A percentile compares a stretch with the other conserved stretches of the same genome.
Conservation (phyloP, 2,888 invertebrate genomes). For the Octodonta nipae region DNA sequence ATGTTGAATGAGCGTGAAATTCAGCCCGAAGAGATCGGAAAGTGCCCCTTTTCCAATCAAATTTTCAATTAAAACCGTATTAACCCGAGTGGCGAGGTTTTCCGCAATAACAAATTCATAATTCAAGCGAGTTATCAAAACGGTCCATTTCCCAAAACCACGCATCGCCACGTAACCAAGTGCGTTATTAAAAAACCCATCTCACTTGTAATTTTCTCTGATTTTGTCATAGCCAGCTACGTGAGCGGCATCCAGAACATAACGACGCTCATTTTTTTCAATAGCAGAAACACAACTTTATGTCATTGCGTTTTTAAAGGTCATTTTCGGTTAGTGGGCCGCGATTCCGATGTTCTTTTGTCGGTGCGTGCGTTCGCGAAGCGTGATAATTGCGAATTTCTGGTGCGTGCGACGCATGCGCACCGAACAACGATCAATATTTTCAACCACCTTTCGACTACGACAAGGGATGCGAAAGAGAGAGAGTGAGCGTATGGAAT, state of each 20-base stretch:
- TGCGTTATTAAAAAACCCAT: too few species aligned
- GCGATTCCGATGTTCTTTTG: slow-evolving; percentile 2
- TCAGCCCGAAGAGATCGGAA: too few species aligned
- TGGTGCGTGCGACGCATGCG: slow-evolving; percentile 23
- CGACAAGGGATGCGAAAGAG: slow-evolving; percentile 13
- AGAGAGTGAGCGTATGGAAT: neutral
- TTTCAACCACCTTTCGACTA: slow-evolving; percentile 19
- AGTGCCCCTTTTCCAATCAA: slow-evolving; percentile 10
- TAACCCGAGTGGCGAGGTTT: slow-evolving; percentile 9
- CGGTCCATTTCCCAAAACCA: too few species aligned
- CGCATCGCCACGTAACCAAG: too few species aligned
- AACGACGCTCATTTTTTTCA: slow-evolving; percentile 2
- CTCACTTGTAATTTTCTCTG: slow-evolving; percentile 36
- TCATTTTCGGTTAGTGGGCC: too few species aligned
- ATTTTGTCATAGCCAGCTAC: slow-evolving; percentile 28
- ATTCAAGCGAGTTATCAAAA: too few species aligned
- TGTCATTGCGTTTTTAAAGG: too few species aligned
- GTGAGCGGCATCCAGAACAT: slow-evolving; percentile 9
- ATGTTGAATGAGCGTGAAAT: too few species aligned
- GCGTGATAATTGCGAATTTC: slow-evolving; percentile 34
- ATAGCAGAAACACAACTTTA: too few species aligned
- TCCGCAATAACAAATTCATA: slow-evolving; percentile 11
- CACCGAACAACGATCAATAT: slow-evolving; percentile 26
- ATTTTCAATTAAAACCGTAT: slow-evolving; percentile 13
- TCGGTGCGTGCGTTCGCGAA: slow-evolving; percentile 4